A percentile compares a stretch with the other conserved stretches of the same genome.
Conservation (phyloP, 2,113 vertebrate species). For the Lepidothrix coronata region DNA sequence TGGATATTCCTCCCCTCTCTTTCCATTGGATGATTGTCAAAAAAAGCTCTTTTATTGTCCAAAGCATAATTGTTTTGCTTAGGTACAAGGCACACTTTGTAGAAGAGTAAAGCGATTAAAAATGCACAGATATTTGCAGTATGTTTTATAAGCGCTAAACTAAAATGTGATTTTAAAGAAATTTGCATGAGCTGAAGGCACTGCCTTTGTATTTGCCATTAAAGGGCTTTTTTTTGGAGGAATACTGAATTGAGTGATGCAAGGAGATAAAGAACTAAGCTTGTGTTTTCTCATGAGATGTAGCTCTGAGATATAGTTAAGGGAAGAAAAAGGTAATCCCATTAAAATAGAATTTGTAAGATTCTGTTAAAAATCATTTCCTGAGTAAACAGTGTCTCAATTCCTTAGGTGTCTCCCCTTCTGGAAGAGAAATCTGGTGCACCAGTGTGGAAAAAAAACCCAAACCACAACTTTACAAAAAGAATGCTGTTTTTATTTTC, state of each 20-base stretch:
- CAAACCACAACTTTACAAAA: conserved; percentile 49
- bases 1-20: not conserved
- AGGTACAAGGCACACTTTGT: not conserved
- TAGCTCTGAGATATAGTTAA: not conserved
- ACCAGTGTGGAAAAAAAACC: fast-evolving
- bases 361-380: not conserved
- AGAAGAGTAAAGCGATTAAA: not conserved
- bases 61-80: not conserved
- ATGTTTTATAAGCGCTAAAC: not conserved
- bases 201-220: not conserved
- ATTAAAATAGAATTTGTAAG: not conserved
- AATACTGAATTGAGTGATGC: not conserved
- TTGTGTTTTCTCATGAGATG: not conserved
- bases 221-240: not conserved
- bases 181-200: not conserved
- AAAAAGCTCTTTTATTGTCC: not conserved
- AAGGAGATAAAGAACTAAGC: not conserved
- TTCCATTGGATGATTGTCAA: not conserved
- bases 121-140: not conserved
- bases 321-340: not conserved
- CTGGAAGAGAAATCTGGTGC: not conserved
- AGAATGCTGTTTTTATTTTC: conserved; percentile 71
- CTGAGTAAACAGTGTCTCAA: not conserved
- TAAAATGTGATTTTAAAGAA: not conserved
- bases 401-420: not conserved